These are phyloP conservation scores for Anoplopoma fimbria DNA, from an alignment of 2,113 vertebrate species.

Conservation along the genomic window DNA sequence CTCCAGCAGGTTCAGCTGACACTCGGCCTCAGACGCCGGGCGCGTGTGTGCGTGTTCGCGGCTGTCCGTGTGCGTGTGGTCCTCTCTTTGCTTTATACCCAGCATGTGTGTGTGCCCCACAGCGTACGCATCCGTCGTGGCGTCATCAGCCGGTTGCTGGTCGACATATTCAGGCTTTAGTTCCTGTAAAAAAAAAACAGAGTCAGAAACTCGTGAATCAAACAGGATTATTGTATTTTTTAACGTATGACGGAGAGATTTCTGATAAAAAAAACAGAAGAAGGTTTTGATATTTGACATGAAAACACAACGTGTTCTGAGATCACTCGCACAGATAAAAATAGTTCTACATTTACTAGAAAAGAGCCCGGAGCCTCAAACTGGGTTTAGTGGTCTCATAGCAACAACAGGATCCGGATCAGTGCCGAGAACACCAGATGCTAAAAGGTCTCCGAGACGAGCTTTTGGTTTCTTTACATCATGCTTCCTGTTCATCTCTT, in stretches of 20 bases:
- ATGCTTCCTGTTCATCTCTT: too few species aligned
- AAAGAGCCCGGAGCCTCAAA: slow-evolving; percentile 22
- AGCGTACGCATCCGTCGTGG: too few species aligned
- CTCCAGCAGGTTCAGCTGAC: slow-evolving; percentile 94
- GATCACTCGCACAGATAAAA: slow-evolving; percentile 41
- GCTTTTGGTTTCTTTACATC: too few species aligned
- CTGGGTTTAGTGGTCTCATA: slow-evolving; percentile 50
- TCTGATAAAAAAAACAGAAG: background rate
- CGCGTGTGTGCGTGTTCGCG: slow-evolving; percentile 64
- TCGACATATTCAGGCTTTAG: slow-evolving; percentile 21
- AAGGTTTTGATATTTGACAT: background rate
- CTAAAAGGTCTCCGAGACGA: too few species aligned
- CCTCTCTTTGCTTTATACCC: too few species aligned
- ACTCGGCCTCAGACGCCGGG: slow-evolving; percentile 82
- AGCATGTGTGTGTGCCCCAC: too few species aligned
- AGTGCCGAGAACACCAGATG: background rate
- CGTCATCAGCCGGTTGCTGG: background rate
- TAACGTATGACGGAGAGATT: background rate
- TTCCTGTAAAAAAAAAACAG: slow-evolving; percentile 42
- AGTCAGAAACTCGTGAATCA: background rate
- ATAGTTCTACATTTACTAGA: slow-evolving; percentile 44
- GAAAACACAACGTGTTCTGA: background rate
- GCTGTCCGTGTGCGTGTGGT: slow-evolving; percentile 27
- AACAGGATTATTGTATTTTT: background rate
- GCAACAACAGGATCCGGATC: slow-evolving; percentile 54